phyloP scores from a whole-genome alignment of 2,113 vertebrate species.

The Nicator chloris region DNA sequence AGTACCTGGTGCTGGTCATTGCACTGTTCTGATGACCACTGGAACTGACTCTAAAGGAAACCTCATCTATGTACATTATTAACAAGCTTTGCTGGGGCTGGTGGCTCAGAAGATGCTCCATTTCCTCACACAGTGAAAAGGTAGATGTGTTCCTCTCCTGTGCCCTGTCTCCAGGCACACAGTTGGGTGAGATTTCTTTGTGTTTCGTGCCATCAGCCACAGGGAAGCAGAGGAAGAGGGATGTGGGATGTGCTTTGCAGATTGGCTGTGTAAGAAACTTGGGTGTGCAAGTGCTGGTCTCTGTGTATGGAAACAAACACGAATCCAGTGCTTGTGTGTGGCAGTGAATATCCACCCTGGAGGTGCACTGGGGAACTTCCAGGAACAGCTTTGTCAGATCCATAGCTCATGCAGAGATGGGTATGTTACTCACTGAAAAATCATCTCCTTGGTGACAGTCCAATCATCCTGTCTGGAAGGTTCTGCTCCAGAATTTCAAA shows the following conservation, averaged over 20 bases:
- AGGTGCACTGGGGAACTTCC: background rate
- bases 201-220: background rate
- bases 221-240: background rate
- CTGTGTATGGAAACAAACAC: background rate
- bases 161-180: background rate
- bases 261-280: background rate
- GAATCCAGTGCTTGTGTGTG: background rate
- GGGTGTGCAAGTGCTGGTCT: background rate
- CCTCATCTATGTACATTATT: background rate
- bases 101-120: background rate
- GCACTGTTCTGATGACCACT: background rate
- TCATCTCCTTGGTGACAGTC: constrained; percentile 8
- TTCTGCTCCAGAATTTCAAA: constrained; percentile 20
- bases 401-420: background rate
- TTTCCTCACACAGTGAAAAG: background rate
- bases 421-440: background rate
- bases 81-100: background rate
- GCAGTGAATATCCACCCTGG: background rate
- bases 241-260: background rate
- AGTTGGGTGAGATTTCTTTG: background rate
- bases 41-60: background rate
- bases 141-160: fast-evolving
- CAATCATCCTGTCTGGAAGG: background rate
- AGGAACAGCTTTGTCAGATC: background rate
- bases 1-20: background rate